Evolutionary conservation across 1,140 invertebrate genomes (phyloP).

Genomic region (Monomorium pharaonis): DNA sequence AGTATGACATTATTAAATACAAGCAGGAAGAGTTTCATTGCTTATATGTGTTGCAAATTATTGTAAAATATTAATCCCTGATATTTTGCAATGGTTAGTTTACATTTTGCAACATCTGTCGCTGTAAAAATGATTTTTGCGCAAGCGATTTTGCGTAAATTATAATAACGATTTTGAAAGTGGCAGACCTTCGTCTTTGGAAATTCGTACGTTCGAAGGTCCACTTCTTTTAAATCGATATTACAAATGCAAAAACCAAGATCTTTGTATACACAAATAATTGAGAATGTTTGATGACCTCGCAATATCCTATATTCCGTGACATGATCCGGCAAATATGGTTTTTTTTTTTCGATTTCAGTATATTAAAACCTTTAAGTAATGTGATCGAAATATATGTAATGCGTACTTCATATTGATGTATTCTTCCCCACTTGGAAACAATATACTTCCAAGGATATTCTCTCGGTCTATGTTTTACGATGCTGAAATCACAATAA

Average conservation of each 20-base stretch:
- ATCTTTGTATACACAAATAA: not conserved
- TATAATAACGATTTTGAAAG: constrained; percentile 20
- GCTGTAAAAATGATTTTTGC: not conserved
- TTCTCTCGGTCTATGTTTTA: not conserved
- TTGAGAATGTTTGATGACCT: not conserved
- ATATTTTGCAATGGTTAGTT: too few relatives aligned
- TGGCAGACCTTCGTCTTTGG: not conserved
- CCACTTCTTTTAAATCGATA: constrained; percentile 22
- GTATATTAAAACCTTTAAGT: not conserved
- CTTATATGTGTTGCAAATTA: not conserved
- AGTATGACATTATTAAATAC: not conserved
- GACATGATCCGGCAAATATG: not conserved
- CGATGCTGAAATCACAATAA: constrained; percentile 2
- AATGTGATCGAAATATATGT: not conserved
- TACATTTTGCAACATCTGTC: not conserved
- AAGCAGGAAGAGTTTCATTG: constrained; percentile 19
- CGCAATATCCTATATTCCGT: not conserved
- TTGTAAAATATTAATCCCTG: constrained; percentile 23
- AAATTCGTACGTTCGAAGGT: constrained; percentile 3
- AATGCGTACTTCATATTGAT: not conserved
- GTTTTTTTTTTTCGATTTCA: not conserved
- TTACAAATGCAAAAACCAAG: not conserved
- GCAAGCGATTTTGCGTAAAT: constrained; percentile 26
- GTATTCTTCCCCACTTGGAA: not conserved
- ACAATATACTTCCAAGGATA: not conserved